These are phyloP conservation scores for Xylocopa sonorina DNA, from an alignment of 1,140 invertebrate genomes.

Conservation along the genomic window DNA sequence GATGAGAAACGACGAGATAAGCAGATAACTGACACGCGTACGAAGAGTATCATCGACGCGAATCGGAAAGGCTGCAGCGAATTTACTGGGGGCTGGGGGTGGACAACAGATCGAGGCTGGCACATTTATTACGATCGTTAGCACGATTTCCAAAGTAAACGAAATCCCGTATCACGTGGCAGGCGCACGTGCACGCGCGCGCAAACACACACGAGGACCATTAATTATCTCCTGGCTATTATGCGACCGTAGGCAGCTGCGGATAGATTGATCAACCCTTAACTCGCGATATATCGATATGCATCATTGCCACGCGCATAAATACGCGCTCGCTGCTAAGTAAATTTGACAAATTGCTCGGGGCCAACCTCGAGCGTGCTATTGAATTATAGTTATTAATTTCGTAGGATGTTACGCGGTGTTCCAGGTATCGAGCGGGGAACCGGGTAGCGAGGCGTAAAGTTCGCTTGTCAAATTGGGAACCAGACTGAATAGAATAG, in stretches of 20 bases:
- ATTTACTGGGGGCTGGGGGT: too few species aligned
- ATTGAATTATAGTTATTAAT: not conserved
- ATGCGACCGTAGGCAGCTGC: slow-evolving; percentile 33
- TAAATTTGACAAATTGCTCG: slow-evolving; percentile 21
- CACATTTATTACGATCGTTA: not conserved
- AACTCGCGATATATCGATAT: slow-evolving; percentile 42
- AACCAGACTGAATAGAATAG: too few species aligned
- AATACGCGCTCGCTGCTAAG: slow-evolving; percentile 12
- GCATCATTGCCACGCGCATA: slow-evolving; percentile 16
- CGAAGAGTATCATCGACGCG: too few species aligned
- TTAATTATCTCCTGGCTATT: slow-evolving; percentile 54
- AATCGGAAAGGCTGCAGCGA: too few species aligned
- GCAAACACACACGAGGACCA: slow-evolving; percentile 13
- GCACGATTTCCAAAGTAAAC: not conserved
- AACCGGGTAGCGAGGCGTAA: too few species aligned
- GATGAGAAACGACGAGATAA: too few species aligned
- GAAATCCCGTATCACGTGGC: slow-evolving; percentile 27
- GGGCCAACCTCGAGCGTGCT: not conserved
- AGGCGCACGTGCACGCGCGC: not conserved
- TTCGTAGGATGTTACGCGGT: not conserved
- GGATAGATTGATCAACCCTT: slow-evolving; percentile 40
- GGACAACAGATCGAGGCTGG: not conserved
- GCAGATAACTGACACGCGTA: too few species aligned
- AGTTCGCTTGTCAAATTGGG: too few species aligned
- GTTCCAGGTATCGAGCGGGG: not conserved